A percentile compares a stretch with the other conserved stretches of the same genome.
Conservation (phyloP, 2,797 vertebrate species). For the Danio jaintianensis region DNA sequence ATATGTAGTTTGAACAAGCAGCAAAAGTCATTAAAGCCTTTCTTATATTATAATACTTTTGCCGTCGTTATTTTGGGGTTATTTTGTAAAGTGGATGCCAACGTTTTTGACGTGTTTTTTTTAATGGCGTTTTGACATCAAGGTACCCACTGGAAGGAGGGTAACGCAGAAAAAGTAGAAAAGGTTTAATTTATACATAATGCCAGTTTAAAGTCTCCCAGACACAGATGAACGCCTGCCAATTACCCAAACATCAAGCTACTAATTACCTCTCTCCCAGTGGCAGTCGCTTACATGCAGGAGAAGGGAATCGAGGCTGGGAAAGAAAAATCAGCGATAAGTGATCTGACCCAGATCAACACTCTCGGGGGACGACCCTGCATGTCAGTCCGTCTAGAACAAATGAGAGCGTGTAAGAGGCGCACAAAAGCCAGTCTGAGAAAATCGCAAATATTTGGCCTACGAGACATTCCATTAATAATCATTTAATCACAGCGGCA, state of each 20-base stretch:
- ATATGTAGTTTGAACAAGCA: too few relatives aligned
- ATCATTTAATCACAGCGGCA: constrained; percentile 38
- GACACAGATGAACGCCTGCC: constrained; percentile 35
- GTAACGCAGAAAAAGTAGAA: not conserved
- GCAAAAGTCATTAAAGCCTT: too few relatives aligned
- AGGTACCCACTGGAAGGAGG: too few relatives aligned
- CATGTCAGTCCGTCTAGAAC: constrained; percentile 54
- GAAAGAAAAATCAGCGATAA: constrained; percentile 53
- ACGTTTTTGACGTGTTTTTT: too few relatives aligned
- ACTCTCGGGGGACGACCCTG: constrained; percentile 51
- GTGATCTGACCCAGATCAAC: constrained; percentile 55
- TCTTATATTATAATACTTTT: too few relatives aligned
- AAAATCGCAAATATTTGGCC: constrained; percentile 50
- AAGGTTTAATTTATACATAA: not conserved
- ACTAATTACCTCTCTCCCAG: constrained; percentile 21
- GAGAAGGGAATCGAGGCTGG: constrained; percentile 50
- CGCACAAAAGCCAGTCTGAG: constrained; percentile 51
- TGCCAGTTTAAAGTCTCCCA: not conserved
- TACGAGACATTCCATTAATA: constrained; percentile 34
- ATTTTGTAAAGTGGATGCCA: too few relatives aligned
- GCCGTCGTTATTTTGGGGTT: too few relatives aligned
- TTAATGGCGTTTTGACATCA: too few relatives aligned
- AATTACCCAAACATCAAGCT: constrained; percentile 43
- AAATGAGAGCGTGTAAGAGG: constrained; percentile 45
- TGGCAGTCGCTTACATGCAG: constrained; percentile 27